phyloP scores from a whole-genome alignment of 1,140 invertebrate species.

The Polyergus mexicanus region DNA sequence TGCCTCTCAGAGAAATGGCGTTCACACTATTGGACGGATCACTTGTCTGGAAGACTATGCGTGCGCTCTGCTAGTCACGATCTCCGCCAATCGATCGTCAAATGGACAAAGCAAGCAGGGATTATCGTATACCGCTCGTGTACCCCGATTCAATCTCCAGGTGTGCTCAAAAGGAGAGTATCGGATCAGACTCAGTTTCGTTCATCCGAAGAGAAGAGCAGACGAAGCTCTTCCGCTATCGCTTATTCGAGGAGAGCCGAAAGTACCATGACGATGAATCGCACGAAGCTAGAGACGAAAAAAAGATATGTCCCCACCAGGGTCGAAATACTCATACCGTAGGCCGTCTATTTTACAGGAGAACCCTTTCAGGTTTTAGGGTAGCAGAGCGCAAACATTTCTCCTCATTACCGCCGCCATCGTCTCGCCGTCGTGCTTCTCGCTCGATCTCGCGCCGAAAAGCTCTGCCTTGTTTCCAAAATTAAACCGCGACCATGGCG shows the following conservation, averaged over 20 bases:
- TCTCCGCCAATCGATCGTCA: constrained; percentile 55
- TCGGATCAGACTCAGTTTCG: neutral
- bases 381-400: constrained; percentile 79
- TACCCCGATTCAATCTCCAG: constrained; percentile 1
- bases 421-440: constrained; percentile 48
- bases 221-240: neutral
- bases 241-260: neutral
- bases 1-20: constrained; percentile 31
- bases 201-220: neutral
- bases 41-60: constrained; percentile 54
- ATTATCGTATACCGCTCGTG: constrained; percentile 37
- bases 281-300: neutral
- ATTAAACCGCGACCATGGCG: constrained; percentile 78
- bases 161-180: neutral
- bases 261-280: constrained; percentile 29
- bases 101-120: constrained; percentile 39
- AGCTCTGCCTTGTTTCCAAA: constrained; percentile 79
- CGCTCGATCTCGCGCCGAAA: constrained; percentile 74
- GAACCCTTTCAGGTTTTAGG: constrained; percentile 83
- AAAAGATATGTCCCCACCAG: constrained; percentile 17
- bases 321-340: constrained; percentile 65
- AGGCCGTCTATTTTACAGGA: constrained; percentile 79
- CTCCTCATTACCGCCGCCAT: constrained; percentile 55
- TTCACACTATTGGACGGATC: constrained; percentile 53
- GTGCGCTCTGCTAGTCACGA: constrained; percentile 48